These are phyloP conservation scores for Malthinus flaveolus DNA, from an alignment of 2,888 invertebrate genomes.

Conservation along the genomic window DNA sequence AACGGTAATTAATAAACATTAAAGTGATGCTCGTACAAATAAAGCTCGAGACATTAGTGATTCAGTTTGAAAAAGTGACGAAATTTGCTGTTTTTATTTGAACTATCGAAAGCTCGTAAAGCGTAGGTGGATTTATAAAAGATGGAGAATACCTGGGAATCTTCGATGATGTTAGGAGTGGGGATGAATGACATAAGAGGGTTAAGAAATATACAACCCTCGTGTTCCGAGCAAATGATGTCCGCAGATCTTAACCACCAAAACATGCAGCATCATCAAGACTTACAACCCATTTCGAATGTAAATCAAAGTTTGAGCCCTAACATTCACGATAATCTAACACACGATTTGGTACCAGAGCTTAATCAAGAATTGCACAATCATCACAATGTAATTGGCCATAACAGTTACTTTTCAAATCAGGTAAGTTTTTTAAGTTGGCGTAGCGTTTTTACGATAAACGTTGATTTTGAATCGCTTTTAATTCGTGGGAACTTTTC, in stretches of 20 bases:
- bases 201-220: slow-evolving; percentile 46
- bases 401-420: slow-evolving; percentile 45
- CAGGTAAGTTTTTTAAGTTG: slow-evolving; percentile 48
- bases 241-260: slow-evolving; percentile 42
- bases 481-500: no score
- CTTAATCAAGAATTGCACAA: slow-evolving; percentile 41
- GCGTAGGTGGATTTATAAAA: slow-evolving; percentile 41
- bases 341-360: slow-evolving; percentile 45
- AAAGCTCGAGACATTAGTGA: background rate
- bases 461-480: no score
- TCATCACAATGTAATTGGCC: slow-evolving; percentile 39
- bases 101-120: slow-evolving; percentile 13
- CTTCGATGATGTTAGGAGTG: slow-evolving; percentile 55
- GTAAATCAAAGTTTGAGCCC: slow-evolving; percentile 37
- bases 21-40: background rate
- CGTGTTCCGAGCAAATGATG: slow-evolving; percentile 36
- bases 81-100: background rate
- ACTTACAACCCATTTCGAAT: slow-evolving; percentile 35
- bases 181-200: slow-evolving; percentile 48
- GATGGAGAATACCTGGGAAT: slow-evolving; percentile 56
- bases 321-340: slow-evolving; percentile 45
- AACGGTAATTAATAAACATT: background rate
- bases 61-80: background rate
- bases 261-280: slow-evolving; percentile 42
- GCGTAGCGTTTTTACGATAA: no score